Evolutionary conservation across 35 echinoderm and acorn worm species (phyloP).

Genomic region (Lytechinus pictus): DNA sequence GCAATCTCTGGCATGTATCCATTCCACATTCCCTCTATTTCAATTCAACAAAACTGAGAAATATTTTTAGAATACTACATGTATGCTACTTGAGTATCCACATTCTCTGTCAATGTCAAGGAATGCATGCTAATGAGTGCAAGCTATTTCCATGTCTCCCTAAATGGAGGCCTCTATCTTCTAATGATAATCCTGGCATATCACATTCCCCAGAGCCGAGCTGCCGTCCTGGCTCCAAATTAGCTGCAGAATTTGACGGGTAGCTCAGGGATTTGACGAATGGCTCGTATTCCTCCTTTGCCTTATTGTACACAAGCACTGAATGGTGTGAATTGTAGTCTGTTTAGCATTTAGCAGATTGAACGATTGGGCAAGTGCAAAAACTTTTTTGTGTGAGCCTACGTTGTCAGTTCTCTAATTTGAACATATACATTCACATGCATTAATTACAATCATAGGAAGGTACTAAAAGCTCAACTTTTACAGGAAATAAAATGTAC

Average conservation of each 20-base stretch:
- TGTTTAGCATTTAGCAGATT: not conserved
- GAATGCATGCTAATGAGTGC: not conserved
- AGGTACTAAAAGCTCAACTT: too few relatives aligned
- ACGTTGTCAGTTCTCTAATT: too few relatives aligned
- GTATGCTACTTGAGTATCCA: too few relatives aligned
- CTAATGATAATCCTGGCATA: slow-evolving; percentile 30
- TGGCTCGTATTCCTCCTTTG: not conserved
- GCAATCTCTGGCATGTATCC: too few relatives aligned
- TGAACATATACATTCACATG: too few relatives aligned
- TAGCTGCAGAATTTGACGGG: slow-evolving; percentile 16
- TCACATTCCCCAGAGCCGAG: not conserved
- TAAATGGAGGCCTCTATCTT: slow-evolving; percentile 11
- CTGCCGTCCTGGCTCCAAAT: not conserved
- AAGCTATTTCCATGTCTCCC: not conserved
- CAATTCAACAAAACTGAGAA: too few relatives aligned
- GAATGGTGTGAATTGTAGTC: not conserved
- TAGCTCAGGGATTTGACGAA: not conserved
- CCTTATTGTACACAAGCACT: not conserved
- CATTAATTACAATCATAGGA: too few relatives aligned
- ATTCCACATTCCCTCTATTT: too few relatives aligned
- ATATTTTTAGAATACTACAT: too few relatives aligned
- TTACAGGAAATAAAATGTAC: too few relatives aligned
- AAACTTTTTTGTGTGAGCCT: not conserved
- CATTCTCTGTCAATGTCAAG: not conserved
- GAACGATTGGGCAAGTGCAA: not conserved